These are phyloP conservation scores for Drosophila setosimentum DNA, from an alignment of 2,888 invertebrate species.

Conservation along the genomic window DNA sequence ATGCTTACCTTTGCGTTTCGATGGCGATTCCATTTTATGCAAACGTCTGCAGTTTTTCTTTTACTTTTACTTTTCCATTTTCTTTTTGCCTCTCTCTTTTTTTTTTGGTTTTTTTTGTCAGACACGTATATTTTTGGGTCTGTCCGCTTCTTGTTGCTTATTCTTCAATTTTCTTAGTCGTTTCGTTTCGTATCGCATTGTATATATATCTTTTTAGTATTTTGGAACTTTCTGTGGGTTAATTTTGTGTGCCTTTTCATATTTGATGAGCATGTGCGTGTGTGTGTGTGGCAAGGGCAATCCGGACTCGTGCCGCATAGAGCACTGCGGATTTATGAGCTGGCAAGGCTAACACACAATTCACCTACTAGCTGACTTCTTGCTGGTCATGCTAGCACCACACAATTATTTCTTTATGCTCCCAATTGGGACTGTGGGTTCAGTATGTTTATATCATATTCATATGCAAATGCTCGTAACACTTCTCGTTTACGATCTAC, in stretches of 20 bases:
- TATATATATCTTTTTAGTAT: conserved; percentile 4
- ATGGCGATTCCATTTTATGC: conserved; percentile 33
- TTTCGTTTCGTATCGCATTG: conserved; percentile 20
- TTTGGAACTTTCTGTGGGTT: conserved; percentile 25
- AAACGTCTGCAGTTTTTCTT: conserved; percentile 29
- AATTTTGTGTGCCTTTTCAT: conserved; percentile 58
- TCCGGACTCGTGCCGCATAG: conserved; percentile 29
- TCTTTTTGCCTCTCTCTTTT: background rate
- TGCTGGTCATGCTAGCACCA: conserved; percentile 7
- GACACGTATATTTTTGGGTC: background rate
- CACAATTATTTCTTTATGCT: conserved; percentile 9
- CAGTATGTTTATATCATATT: conserved; percentile 36
- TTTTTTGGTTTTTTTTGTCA: background rate
- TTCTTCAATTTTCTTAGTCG: conserved; percentile 6
- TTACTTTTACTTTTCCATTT: background rate
- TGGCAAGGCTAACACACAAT: conserved; percentile 18
- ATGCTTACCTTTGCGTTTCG: conserved; percentile 30
- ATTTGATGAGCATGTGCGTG: conserved; percentile 56
- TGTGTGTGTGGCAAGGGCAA: conserved; percentile 38
- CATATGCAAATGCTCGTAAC: conserved; percentile 73
- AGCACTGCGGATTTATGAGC: conserved; percentile 29
- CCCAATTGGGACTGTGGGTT: conserved; percentile 28
- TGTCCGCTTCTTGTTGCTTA: background rate
- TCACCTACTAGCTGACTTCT: conserved; percentile 5
- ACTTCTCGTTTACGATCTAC: conserved; percentile 50